These are phyloP conservation scores for Carcina quercana DNA, from an alignment of 2,888 invertebrate species.

Conservation along the genomic window DNA sequence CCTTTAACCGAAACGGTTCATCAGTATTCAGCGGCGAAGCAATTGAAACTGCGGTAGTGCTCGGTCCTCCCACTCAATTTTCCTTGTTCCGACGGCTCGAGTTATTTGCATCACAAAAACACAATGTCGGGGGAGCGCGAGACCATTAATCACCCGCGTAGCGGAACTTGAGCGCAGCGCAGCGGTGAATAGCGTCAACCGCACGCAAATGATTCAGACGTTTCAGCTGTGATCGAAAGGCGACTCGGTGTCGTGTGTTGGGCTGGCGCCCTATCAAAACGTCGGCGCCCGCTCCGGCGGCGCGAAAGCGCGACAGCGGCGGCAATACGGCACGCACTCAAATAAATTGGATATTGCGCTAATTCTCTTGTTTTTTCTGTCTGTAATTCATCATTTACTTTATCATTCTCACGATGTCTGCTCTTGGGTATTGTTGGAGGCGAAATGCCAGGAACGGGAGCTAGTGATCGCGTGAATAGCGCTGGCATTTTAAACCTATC, in stretches of 20 bases:
- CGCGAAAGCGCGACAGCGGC: too few species aligned
- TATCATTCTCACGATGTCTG: too few species aligned
- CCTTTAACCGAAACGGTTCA: constrained; percentile 59
- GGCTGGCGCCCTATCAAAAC: constrained; percentile 2
- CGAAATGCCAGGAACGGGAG: too few species aligned
- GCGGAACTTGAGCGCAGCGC: constrained; percentile 55
- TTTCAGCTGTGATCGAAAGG: constrained; percentile 47
- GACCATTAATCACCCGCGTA: constrained; percentile 69
- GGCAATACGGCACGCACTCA: too few species aligned
- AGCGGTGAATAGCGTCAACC: constrained; percentile 60
- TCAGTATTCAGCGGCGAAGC: constrained; percentile 69
- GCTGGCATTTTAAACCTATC: too few species aligned
- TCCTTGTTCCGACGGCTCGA: constrained; percentile 70
- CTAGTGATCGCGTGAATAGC: too few species aligned
- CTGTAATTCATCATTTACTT: too few species aligned
- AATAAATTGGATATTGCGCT: too few species aligned
- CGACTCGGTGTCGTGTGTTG: constrained; percentile 19
- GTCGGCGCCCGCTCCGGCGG: too few species aligned
- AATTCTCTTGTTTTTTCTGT: too few species aligned
- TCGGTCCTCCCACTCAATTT: constrained; percentile 69
- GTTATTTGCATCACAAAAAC: constrained; percentile 75
- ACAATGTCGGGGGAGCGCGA: constrained; percentile 68
- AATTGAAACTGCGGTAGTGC: constrained; percentile 69
- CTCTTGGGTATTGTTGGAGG: too few species aligned
- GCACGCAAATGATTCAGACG: constrained; percentile 67